phyloP scores from a whole-genome alignment of 1,140 invertebrate species.

The Dinothrombium tinctorium region DNA sequence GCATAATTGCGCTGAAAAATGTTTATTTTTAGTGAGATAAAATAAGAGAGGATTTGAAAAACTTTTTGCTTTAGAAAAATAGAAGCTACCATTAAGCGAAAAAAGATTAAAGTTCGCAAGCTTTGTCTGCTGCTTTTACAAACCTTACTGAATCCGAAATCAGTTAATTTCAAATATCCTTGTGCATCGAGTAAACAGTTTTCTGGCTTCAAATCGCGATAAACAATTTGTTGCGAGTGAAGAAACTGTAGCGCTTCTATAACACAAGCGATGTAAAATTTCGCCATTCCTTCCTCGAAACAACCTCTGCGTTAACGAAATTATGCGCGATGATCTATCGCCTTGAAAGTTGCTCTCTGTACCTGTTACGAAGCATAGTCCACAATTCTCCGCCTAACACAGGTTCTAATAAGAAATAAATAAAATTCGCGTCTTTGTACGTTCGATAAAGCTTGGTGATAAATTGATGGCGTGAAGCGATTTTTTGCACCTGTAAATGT shows the following conservation, averaged over 20 bases:
- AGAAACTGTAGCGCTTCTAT: slow-evolving; percentile 74
- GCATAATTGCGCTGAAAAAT: too few relatives aligned
- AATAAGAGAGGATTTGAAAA: too few relatives aligned
- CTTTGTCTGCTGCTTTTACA: neutral
- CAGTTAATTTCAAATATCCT: slow-evolving; percentile 81
- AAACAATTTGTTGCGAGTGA: slow-evolving; percentile 62
- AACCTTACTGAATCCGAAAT: slow-evolving; percentile 56
- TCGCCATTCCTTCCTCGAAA: slow-evolving; percentile 58
- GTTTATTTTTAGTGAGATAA: too few relatives aligned
- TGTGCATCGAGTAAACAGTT: slow-evolving; percentile 62
- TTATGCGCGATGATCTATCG: neutral
- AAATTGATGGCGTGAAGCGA: slow-evolving; percentile 84
- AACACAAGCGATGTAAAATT: slow-evolving; percentile 74
- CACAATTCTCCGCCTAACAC: slow-evolving; percentile 25
- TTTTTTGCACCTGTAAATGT: slow-evolving; percentile 33
- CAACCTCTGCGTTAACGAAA: slow-evolving; percentile 28
- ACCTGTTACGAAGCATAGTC: neutral
- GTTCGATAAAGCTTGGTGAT: slow-evolving; percentile 88
- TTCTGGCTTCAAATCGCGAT: slow-evolving; percentile 68
- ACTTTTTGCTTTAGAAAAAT: too few relatives aligned
- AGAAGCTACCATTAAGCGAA: too few relatives aligned
- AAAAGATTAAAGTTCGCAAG: too few relatives aligned
- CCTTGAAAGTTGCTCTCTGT: neutral
- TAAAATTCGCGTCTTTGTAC: slow-evolving; percentile 34
- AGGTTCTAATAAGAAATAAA: slow-evolving; percentile 90